Base-by-base conservation (phyloP, 2,113 vertebrate species). In the Gymnarchus niloticus region DNA sequence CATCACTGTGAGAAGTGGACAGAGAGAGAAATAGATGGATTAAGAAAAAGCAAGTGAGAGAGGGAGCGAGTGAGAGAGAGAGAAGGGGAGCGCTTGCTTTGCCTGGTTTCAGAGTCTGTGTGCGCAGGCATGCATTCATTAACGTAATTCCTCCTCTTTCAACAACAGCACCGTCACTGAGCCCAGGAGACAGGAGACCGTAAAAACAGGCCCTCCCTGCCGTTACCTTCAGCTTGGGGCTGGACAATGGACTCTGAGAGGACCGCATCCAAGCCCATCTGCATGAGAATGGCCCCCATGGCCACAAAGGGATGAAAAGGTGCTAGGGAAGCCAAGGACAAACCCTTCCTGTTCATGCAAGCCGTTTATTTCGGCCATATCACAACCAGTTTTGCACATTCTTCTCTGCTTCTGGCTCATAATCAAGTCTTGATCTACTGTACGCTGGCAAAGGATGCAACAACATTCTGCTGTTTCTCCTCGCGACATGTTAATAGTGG, bases 111-210 rank as follows among this genome's bases (percentile, higher is more conserved):
- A 92, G 93, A 92, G 93, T 93, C 90, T 90, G 90, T 92, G 93
- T 92, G 95, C 91, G 94, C 94, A 95, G 95, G 95, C 95, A 94
- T 95, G 93, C 95, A 95, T 95, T 96, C 94, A 94, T 96, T 95
- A 95, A 92, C 85, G 89, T 91, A 92, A 93, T 94, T 94, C 93
- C 93, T 93, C 92, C 89, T 91, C 94, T 88, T 91, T 94, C 86
- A 94, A 92, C 93, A 93, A 92, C 91, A 91, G 90, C 85, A 84
- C 86, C 92, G 93, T 93, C 94, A 90, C 93, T 91, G 91, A 92
- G 88, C 65, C 86, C 90, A 85, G 88, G 91, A 91, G 91, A 91
- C n/a, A 52, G 73, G 54, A 10, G 65, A 93, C 95, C 94, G 94
- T 95, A 93, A 94, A 95, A 95, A 95, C 95, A 94, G 92, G 90